Evolutionary conservation across 1,140 invertebrate genomes (phyloP).

Genomic region (Hydropsyche tenuis): DNA sequence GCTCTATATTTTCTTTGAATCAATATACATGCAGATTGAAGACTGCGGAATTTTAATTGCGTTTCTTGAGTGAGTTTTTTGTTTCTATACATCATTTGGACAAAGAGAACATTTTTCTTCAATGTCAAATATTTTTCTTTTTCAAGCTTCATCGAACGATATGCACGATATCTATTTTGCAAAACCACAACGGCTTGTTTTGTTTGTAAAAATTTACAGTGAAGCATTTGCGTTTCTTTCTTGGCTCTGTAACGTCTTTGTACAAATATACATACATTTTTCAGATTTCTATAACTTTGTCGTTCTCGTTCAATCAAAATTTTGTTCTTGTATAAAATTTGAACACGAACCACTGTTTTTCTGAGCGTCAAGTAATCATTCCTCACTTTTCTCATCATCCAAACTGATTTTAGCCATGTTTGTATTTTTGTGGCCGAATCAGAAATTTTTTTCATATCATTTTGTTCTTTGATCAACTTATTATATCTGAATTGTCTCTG

Average conservation of each 20-base stretch:
- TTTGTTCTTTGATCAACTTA: neutral
- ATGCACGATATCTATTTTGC: constrained; percentile 55
- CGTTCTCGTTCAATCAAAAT: neutral
- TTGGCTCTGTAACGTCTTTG: constrained; percentile 50
- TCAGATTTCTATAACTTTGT: neutral
- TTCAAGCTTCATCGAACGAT: constrained; percentile 48
- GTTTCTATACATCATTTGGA: constrained; percentile 35
- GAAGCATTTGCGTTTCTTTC: constrained; percentile 30
- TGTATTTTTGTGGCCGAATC: constrained; percentile 55
- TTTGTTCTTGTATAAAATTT: neutral
- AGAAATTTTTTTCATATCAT: neutral
- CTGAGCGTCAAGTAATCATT: constrained; percentile 44
- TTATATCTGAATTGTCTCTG: constrained; percentile 30
- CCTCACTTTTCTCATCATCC: constrained; percentile 47
- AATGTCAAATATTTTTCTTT: constrained; percentile 41
- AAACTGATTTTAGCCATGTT: constrained; percentile 52
- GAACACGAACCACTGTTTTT: constrained; percentile 49
- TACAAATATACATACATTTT: constrained; percentile 21
- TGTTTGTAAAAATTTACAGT: constrained; percentile 53
- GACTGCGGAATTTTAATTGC: constrained; percentile 45
- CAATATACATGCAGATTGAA: neutral
- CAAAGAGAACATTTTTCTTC: constrained; percentile 48
- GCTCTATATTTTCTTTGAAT: constrained; percentile 7
- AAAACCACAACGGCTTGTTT: constrained; percentile 53
- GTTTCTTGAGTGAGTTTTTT: constrained; percentile 46